phyloP scores from a whole-genome alignment of 2,113 vertebrate species.

The Dendrocopos noguchii region DNA sequence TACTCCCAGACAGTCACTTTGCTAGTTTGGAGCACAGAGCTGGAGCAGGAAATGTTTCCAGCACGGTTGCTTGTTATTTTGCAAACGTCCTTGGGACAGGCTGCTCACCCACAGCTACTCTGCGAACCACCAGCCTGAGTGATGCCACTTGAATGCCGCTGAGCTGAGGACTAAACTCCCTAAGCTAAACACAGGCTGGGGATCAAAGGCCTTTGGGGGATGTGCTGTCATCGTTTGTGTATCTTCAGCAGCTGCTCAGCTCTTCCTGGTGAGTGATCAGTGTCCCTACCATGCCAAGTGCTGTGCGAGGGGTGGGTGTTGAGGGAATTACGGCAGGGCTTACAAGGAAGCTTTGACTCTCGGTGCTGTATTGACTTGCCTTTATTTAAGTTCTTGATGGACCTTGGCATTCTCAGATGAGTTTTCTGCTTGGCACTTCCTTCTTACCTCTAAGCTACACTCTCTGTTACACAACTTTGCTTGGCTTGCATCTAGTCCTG shows the following conservation, averaged over 20 bases:
- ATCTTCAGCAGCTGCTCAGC: background rate
- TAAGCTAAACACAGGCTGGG: background rate
- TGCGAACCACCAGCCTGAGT: background rate
- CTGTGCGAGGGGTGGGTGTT: background rate
- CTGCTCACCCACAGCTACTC: background rate
- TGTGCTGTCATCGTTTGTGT: background rate
- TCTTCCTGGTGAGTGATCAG: background rate
- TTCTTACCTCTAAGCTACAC: background rate
- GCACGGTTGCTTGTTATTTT: background rate
- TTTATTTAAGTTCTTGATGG: background rate
- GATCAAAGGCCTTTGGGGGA: background rate
- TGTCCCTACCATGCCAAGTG: background rate
- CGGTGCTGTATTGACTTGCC: background rate
- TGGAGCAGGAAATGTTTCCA: slow-evolving; percentile 12
- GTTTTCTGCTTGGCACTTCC: background rate
- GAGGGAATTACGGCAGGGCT: background rate
- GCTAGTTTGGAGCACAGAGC: background rate
- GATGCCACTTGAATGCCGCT: background rate
- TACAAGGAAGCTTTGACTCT: background rate
- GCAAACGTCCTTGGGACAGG: background rate
- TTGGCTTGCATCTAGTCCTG: background rate
- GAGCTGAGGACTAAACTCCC: background rate
- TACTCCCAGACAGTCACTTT: background rate
- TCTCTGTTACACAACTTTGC: background rate
- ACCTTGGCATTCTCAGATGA: background rate